Conservation (phyloP, 30 jellyfish, hydroid and myxozoan genomes). For the Hydra vulgaris region DNA sequence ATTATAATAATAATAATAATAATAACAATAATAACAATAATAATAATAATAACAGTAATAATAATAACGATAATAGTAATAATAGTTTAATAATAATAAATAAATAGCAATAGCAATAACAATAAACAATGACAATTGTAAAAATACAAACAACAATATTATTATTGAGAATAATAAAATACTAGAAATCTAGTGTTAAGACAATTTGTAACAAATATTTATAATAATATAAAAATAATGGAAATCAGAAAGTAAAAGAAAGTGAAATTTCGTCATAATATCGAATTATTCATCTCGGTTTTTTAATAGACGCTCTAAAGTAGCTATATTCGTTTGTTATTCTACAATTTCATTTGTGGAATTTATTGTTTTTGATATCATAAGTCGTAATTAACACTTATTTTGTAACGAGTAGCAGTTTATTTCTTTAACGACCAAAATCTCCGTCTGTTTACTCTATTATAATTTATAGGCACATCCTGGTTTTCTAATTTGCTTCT, state of each 20-base stretch:
- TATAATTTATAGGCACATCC: not conserved
- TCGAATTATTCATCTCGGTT: not conserved
- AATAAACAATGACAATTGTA: no score
- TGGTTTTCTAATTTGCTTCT: not conserved
- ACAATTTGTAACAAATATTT: no score
- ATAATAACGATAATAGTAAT: no score
- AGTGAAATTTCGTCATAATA: not conserved
- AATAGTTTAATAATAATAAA: no score
- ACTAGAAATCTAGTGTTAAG: no score
- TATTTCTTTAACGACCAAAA: not conserved
- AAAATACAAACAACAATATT: no score
- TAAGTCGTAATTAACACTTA: not conserved
- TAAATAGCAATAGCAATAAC: no score
- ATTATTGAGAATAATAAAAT: no score
- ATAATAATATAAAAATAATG: no score
- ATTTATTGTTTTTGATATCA: not conserved
- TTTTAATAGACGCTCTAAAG: not conserved
- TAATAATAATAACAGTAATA: no score
- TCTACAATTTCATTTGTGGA: not conserved
- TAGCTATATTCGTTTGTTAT: not conserved
- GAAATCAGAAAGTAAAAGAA: not conserved
- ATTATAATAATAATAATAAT: no score
- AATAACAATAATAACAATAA: no score
- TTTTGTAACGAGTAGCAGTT: not conserved
- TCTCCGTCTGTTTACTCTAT: not conserved